phyloP scores from a whole-genome alignment of 2,888 invertebrate species.

The Invenusta paracnida region DNA sequence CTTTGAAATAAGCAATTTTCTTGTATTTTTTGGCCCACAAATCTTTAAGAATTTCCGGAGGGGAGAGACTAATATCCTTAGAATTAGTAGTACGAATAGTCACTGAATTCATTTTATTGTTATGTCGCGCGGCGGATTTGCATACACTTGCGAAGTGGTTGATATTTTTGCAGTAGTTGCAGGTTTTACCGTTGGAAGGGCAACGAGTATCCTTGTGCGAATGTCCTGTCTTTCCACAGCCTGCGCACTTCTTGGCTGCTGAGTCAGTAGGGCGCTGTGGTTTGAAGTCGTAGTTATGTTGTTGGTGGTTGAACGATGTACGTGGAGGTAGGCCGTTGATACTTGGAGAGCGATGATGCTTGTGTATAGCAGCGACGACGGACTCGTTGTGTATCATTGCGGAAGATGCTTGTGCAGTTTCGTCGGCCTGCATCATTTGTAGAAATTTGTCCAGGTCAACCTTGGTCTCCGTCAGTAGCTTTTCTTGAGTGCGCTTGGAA shows the following conservation, averaged over 20 bases:
- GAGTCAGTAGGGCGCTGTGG: background rate
- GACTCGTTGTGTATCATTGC: background rate
- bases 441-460: background rate
- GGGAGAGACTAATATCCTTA: background rate
- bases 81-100: background rate
- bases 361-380: background rate
- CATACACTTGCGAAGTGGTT: background rate
- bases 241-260: background rate
- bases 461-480: background rate
- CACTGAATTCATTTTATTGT: background rate
- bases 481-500: constrained; percentile 13
- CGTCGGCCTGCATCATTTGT: constrained; percentile 5
- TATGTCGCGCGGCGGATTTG: background rate
- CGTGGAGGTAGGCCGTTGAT: background rate
- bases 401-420: constrained; percentile 5
- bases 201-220: background rate
- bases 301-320: background rate
- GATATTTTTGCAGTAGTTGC: background rate
- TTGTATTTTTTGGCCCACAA: background rate
- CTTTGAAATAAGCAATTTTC: background rate
- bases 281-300: background rate
- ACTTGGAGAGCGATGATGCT: background rate
- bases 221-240: constrained; percentile 2
- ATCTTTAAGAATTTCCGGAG: background rate
- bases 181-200: background rate